Evolutionary conservation across 2,113 vertebrate species (phyloP).

Genomic region (Verasper variegatus): DNA sequence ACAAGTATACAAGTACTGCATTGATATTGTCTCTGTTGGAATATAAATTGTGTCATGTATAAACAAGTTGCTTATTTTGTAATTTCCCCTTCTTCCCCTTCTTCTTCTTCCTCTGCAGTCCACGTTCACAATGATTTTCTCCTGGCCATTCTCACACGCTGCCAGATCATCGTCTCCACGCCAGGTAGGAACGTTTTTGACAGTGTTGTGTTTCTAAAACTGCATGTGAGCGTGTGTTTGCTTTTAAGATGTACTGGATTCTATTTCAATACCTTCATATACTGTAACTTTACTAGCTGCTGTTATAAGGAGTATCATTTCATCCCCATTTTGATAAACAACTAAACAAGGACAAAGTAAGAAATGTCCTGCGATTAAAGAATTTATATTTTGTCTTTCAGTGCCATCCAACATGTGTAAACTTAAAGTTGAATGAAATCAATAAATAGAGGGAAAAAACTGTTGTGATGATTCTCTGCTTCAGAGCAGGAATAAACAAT

Average conservation of each 20-base stretch:
- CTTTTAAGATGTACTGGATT: neutral
- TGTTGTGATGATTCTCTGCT: neutral
- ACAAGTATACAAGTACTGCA: neutral
- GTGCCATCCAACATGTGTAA: no score
- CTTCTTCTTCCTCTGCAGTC: slow-evolving; percentile 78
- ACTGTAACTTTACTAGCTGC: no score
- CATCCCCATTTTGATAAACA: neutral
- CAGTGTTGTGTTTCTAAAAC: no score
- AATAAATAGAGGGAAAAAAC: neutral
- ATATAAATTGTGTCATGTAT: neutral
- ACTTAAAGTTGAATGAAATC: neutral
- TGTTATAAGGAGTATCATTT: neutral
- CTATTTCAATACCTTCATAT: neutral
- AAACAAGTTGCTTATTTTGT: neutral
- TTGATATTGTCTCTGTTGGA: neutral
- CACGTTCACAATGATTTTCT: slow-evolving; percentile 98
- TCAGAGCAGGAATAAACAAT: neutral
- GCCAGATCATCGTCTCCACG: slow-evolving; percentile 95
- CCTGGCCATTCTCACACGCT: slow-evolving; percentile 96
- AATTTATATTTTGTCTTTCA: neutral
- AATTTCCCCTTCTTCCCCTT: neutral
- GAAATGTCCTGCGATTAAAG: neutral
- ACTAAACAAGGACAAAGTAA: neutral
- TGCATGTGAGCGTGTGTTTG: neutral
- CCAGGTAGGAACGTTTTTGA: slow-evolving; percentile 84